phyloP scores from a whole-genome alignment of 1,140 invertebrate species.

The Heterodera schachtii region DNA sequence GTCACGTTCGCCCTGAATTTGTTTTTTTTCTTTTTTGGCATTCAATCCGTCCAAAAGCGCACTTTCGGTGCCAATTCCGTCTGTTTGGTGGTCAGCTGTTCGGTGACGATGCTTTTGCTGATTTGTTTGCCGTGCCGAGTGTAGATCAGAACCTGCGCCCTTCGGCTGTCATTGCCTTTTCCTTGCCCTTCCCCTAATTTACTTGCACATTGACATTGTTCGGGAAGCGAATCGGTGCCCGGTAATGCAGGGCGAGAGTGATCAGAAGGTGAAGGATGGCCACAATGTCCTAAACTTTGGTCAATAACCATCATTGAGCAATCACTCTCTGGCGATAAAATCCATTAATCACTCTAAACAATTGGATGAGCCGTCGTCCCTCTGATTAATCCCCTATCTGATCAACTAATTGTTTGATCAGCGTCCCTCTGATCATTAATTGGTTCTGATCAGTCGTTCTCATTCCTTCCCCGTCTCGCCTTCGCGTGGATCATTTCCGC shows the following conservation, averaged over 20 bases:
- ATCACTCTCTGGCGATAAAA: too few relatives aligned
- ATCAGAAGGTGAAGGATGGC: slow-evolving; percentile 92
- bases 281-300: slow-evolving; percentile 81
- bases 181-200: slow-evolving; percentile 72
- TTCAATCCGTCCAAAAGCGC: neutral
- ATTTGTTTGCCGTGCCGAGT: slow-evolving; percentile 47
- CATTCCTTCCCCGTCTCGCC: slow-evolving; percentile 8
- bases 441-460: slow-evolving; percentile 38
- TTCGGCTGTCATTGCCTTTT: slow-evolving; percentile 65
- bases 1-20: slow-evolving; percentile 74
- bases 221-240: slow-evolving; percentile 89
- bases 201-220: slow-evolving; percentile 87
- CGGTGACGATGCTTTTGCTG: slow-evolving; percentile 68
- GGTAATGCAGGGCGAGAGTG: slow-evolving; percentile 85
- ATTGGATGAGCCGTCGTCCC: too few relatives aligned
- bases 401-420: too few relatives aligned
- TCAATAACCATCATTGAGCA: slow-evolving; percentile 73
- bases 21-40: neutral
- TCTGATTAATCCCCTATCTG: too few relatives aligned
- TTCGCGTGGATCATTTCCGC: slow-evolving; percentile 75
- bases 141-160: slow-evolving; percentile 32
- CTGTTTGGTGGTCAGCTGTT: slow-evolving; percentile 79
- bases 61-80: slow-evolving; percentile 61
- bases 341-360: too few relatives aligned
- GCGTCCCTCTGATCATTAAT: too few relatives aligned